Evolutionary conservation across 2,888 invertebrate genomes (phyloP).

Genomic region (Drosophila sordidula): DNA sequence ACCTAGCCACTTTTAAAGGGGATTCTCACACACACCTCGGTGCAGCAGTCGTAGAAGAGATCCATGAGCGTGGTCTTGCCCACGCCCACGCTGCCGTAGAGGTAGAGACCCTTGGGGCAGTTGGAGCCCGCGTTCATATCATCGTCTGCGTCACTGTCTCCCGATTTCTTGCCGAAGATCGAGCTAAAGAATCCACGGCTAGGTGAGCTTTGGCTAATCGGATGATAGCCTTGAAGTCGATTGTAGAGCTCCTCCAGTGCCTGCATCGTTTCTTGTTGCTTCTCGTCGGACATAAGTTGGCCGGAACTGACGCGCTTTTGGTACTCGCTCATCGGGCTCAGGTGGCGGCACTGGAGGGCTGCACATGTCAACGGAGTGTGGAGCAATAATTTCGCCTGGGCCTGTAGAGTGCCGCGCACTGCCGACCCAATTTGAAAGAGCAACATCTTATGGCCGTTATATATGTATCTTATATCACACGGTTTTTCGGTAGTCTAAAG

Average conservation of each 20-base stretch:
- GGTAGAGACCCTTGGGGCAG: slow-evolving; percentile 89
- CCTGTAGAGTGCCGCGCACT: slow-evolving; percentile 30
- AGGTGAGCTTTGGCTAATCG: slow-evolving; percentile 32
- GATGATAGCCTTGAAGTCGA: slow-evolving; percentile 84
- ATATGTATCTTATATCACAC: slow-evolving; percentile 31
- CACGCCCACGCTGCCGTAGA: slow-evolving; percentile 96
- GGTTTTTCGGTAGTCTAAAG: slow-evolving; percentile 18
- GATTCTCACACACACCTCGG: slow-evolving; percentile 82
- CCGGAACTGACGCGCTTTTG: slow-evolving; percentile 87
- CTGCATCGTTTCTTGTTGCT: slow-evolving; percentile 90
- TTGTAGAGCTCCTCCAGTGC: slow-evolving; percentile 89
- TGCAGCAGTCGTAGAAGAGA: slow-evolving; percentile 94
- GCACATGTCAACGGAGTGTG: slow-evolving; percentile 15
- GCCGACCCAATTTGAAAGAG: slow-evolving; percentile 35
- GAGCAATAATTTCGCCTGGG: slow-evolving; percentile 40
- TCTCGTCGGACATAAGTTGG: slow-evolving; percentile 88
- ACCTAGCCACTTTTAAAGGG: neutral
- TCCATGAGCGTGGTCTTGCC: slow-evolving; percentile 99
- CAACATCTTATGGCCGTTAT: slow-evolving; percentile 45
- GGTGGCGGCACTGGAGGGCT: slow-evolving; percentile 63
- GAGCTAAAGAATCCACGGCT: slow-evolving; percentile 57
- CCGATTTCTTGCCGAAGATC: slow-evolving; percentile 46
- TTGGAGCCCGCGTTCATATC: slow-evolving; percentile 68
- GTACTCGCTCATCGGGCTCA: slow-evolving; percentile 86
- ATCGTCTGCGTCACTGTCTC: slow-evolving; percentile 47